Evolutionary conservation across 2,797 vertebrate genomes (phyloP), one percentile per base, ranked within the genome.

Genomic region (Pelodytes ibericus): DNA sequence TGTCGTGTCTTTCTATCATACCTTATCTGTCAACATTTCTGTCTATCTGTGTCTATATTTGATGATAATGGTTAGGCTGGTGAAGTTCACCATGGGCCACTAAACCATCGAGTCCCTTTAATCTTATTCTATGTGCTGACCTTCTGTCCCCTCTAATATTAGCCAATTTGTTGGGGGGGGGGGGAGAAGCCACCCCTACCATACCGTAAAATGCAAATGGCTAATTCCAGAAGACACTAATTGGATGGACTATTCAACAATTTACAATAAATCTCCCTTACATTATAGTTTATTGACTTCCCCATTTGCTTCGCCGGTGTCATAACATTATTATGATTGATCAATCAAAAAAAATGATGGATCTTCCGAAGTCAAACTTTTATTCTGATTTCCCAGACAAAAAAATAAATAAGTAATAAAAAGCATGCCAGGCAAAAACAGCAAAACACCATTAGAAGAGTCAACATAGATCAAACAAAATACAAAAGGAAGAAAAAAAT

Each of bases 381-480:
- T 22, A 57, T 63, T 51, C 57, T 3, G 49, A 47, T 63, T 77
- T 77, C 74, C 74, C 30, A 25, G 36, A 64, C 24, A 20, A 18
- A 29, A 66, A 8, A 24, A 53, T 8, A 53, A 53, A 6, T 7
- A 53, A 53, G 36, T 74, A 58, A 66, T 7, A 31, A 47, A 74
- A 24, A 22, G 36, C 20, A 20, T 10, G 10, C 59, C 59, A 29
- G 29, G 27, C 47, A 29, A 31, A 68, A 57, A 41, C 56, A 71
- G 10, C 11, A 44, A 36, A 44, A 68, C 16, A 69, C 16, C 24
- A 62, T 69, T 75, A 51, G 20, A 57, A 16, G 64, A 71, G 33
- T 33, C 47, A 39, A 25, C 9, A 49, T 22, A 66, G 39, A 33
- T 65, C 71, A 65, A 65, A 49, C n/a, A 27, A 65, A 59, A 71